Percentiles rank a stretch among this genome's conserved stretches.
These are phyloP conservation scores for Intellagama lesueurii DNA, from an alignment of 2,797 vertebrate genomes.

Conservation along the genomic window DNA sequence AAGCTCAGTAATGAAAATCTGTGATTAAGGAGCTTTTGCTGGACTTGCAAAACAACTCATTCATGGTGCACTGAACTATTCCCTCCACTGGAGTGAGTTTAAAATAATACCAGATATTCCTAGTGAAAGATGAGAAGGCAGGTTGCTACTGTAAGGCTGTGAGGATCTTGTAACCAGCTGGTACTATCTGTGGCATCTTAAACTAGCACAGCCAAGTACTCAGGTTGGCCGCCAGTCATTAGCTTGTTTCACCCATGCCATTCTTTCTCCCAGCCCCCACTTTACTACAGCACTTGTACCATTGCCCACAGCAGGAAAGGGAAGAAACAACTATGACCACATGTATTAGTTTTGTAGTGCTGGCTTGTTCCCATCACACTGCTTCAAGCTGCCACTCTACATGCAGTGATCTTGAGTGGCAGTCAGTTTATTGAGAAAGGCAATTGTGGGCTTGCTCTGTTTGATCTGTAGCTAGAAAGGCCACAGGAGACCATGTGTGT, in stretches of 20 bases:
- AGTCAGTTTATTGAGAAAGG: not conserved
- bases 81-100: not conserved
- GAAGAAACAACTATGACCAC: not conserved
- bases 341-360: not conserved
- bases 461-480: not conserved
- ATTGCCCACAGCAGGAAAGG: not conserved
- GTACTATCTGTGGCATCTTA: slow-evolving; percentile 16
- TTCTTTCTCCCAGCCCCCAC: not conserved
- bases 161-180: slow-evolving; percentile 15
- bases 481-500: too few relatives aligned
- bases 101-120: slow-evolving; percentile 6
- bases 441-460: not conserved
- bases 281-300: not conserved
- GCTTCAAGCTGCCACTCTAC: not conserved
- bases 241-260: not conserved
- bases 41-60: not conserved
- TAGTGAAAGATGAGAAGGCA: slow-evolving; percentile 15
- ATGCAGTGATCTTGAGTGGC: not conserved
- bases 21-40: not conserved
- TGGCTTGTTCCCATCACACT: not conserved
- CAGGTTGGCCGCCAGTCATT: not conserved
- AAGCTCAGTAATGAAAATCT: not conserved
- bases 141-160: not conserved
- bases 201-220: not conserved
- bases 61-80: slow-evolving; percentile 5